phyloP scores from a whole-genome alignment of 2,888 invertebrate species.

The Xanthia icteritia region DNA sequence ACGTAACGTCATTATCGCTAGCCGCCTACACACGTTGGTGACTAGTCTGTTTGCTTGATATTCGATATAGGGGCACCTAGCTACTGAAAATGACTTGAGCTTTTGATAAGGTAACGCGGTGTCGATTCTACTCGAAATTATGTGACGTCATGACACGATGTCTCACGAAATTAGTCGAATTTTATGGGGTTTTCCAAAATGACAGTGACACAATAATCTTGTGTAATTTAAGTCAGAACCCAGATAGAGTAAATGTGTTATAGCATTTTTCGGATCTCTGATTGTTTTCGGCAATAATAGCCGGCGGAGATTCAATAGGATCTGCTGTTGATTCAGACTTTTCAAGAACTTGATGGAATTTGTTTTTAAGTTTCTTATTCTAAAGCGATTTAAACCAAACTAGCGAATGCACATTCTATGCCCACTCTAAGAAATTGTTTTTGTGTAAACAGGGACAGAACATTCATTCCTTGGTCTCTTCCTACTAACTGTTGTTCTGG shows the following conservation, averaged over 20 bases:
- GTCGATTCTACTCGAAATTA: neutral
- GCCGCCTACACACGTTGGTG: neutral
- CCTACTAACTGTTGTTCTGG: no score
- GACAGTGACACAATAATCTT: slow-evolving; percentile 1
- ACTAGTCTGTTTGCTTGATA: neutral
- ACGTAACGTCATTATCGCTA: slow-evolving; percentile 1
- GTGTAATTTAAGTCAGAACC: neutral
- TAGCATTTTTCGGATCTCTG: neutral
- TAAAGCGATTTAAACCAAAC: neutral
- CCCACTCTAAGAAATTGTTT: no score
- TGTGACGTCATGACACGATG: neutral
- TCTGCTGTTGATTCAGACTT: neutral
- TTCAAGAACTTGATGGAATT: neutral
- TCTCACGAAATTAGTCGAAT: neutral
- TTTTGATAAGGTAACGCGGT: neutral
- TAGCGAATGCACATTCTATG: no score
- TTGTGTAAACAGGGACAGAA: no score
- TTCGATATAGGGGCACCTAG: neutral
- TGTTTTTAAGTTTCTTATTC: neutral
- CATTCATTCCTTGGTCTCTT: no score
- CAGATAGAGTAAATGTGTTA: no score
- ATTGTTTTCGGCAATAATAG: neutral
- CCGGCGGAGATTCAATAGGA: neutral
- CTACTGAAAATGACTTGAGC: neutral
- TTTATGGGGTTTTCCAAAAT: neutral